Evolutionary conservation across 2,888 invertebrate genomes (phyloP).

Genomic region (Furcula furcula): DNA sequence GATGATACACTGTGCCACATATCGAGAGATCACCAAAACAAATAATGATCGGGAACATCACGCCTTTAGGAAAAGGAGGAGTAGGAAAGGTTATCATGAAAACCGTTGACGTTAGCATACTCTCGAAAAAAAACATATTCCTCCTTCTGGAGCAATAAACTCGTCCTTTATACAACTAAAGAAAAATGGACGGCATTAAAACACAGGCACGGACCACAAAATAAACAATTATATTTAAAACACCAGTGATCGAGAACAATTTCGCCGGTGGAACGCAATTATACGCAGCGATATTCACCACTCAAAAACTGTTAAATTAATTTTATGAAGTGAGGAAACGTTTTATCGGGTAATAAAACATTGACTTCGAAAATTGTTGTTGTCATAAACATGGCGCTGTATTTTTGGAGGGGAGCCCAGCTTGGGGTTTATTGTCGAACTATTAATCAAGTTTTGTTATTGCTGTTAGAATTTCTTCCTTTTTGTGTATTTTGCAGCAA

Average conservation of each 20-base stretch:
- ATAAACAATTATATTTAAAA: constrained; percentile 32
- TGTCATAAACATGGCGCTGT: constrained; percentile 3
- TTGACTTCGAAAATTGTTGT: constrained; percentile 12
- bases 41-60: too few relatives aligned
- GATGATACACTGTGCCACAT: too few relatives aligned
- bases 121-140: too few relatives aligned
- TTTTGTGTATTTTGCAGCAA: too few relatives aligned
- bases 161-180: too few relatives aligned
- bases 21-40: too few relatives aligned
- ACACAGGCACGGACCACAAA: constrained; percentile 20
- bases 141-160: too few relatives aligned
- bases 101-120: too few relatives aligned
- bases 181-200: constrained; percentile 12
- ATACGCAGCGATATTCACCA: constrained; percentile 28
- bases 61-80: too few relatives aligned
- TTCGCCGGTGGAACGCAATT: constrained; percentile 26
- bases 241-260: constrained; percentile 45
- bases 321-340: constrained; percentile 35
- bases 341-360: constrained; percentile 29
- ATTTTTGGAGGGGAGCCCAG: not conserved
- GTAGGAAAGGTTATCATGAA: too few relatives aligned
- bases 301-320: constrained; percentile 32
- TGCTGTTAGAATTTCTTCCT: too few relatives aligned
- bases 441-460: not conserved
- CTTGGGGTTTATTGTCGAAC: not conserved